phyloP scores from a whole-genome alignment of 2,113 vertebrate genomes.

The Bufo bufo region DNA sequence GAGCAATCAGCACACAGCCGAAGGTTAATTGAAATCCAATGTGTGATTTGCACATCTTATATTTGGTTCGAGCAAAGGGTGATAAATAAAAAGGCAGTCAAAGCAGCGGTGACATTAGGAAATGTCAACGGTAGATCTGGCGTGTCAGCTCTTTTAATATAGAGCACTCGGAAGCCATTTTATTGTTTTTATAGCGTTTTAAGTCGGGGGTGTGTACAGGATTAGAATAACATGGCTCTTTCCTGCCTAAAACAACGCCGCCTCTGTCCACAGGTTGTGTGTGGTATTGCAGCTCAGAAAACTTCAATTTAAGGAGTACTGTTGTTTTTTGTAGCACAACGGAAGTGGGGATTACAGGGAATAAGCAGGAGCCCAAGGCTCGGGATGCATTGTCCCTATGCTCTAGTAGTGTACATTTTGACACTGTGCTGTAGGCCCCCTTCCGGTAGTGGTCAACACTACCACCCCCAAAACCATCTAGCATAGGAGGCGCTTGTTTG shows the following conservation, averaged over 20 bases:
- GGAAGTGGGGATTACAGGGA: neutral
- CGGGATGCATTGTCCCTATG: neutral
- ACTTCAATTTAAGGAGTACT: neutral
- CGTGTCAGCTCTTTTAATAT: neutral
- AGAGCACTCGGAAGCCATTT: neutral
- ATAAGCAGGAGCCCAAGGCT: too few relatives aligned
- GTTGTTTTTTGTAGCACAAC: neutral
- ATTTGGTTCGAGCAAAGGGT: neutral
- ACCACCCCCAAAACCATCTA: too few relatives aligned
- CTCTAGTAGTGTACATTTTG: too few relatives aligned
- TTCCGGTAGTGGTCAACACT: too few relatives aligned
- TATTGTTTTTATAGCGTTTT: neutral
- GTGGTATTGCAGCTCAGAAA: too few relatives aligned
- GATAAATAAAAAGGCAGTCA: conserved; percentile 1
- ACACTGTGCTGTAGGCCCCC: neutral
- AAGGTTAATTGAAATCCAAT: conserved; percentile 10
- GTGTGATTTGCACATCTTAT: neutral
- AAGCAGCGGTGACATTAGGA: conserved; percentile 16
- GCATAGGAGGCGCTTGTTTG: too few relatives aligned
- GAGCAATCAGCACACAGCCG: neutral
- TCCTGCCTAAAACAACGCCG: too few relatives aligned
- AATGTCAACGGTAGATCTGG: conserved; percentile 19
- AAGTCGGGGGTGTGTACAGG: neutral
- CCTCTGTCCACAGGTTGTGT: too few relatives aligned
- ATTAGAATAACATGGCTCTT: neutral